These are phyloP conservation scores for Zenarchopterus dispar DNA, from an alignment of 2,797 vertebrate species.

Conservation along the genomic window DNA sequence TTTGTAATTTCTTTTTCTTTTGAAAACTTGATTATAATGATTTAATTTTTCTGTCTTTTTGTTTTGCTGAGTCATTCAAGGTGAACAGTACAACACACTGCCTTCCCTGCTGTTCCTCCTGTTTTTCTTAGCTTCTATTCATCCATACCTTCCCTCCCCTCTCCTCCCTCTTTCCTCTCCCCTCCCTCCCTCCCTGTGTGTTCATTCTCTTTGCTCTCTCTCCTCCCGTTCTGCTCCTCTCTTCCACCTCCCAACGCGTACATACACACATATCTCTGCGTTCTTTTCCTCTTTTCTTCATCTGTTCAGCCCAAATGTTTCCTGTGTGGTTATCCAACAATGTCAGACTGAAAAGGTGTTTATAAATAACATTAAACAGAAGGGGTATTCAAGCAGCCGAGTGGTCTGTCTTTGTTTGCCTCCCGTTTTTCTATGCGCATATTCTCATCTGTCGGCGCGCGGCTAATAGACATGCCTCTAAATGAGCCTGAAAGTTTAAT, in stretches of 20 bases:
- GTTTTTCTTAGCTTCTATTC: conserved; percentile 20
- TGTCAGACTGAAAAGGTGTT: conserved; percentile 82
- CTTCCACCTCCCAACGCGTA: not conserved
- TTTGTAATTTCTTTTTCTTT: conserved; percentile 56
- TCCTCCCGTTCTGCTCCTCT: conserved; percentile 10
- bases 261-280: conserved; percentile 19
- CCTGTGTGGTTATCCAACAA: conserved; percentile 81
- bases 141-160: conserved; percentile 8
- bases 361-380: conserved; percentile 85
- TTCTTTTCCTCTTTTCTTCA: conserved; percentile 51
- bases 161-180: conserved; percentile 11
- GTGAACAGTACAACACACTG: conserved; percentile 65
- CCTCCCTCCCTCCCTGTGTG: conserved; percentile 20
- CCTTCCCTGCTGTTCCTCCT: conserved; percentile 27
- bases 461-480: conserved; percentile 57
- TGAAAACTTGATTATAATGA: conserved; percentile 19
- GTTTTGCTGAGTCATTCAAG: conserved; percentile 70
- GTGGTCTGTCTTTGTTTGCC: conserved; percentile 71
- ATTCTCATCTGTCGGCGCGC: conserved; percentile 41
- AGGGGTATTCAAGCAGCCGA: conserved; percentile 87
- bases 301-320: conserved; percentile 74
- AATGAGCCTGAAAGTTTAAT: conserved; percentile 57
- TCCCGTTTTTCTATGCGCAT: conserved; percentile 42
- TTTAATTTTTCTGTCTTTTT: conserved; percentile 17
- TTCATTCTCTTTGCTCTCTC: conserved; percentile 16